Percentiles rank a stretch among this genome's conserved stretches.
Conservation (phyloP, 2,113 vertebrate genomes). For the Nothocercus julius region DNA sequence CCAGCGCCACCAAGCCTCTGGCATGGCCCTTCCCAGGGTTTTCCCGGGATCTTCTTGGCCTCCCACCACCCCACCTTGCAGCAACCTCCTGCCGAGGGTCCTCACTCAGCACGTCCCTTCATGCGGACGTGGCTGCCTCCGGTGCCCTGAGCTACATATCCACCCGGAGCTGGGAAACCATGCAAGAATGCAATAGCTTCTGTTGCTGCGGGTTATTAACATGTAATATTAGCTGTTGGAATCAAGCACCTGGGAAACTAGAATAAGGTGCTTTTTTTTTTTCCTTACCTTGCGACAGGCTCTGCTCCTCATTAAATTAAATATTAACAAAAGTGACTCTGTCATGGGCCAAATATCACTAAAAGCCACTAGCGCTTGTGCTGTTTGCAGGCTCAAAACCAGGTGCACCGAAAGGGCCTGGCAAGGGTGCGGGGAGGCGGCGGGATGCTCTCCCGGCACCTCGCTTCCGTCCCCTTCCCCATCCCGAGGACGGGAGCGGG, state of each 20-base stretch:
- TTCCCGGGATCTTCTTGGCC: too few species aligned
- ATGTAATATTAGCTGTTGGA: neutral
- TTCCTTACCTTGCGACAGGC: neutral
- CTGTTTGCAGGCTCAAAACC: neutral
- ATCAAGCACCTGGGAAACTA: neutral
- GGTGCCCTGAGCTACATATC: neutral
- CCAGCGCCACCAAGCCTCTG: too few species aligned
- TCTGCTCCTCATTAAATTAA: neutral
- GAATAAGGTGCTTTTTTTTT: neutral
- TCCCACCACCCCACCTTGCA: too few species aligned
- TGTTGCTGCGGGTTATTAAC: neutral
- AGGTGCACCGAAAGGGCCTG: constrained; percentile 3
- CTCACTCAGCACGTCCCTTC: neutral
- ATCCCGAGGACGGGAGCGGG: too few species aligned
- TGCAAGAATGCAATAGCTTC: neutral
- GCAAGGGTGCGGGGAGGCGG: constrained; percentile 39
- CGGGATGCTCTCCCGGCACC: constrained; percentile 63
- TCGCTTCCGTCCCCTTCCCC: constrained; percentile 20
- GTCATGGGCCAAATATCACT: neutral
- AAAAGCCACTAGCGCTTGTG: constrained; percentile 42
- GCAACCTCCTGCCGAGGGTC: too few species aligned
- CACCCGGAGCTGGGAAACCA: fast-evolving
- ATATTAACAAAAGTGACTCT: neutral
- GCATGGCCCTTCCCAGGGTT: too few species aligned
- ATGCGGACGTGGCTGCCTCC: fast-evolving